A percentile compares a stretch with the other conserved stretches of the same genome.
phyloP scores from a whole-genome alignment of 2,113 vertebrate genomes.

The Coptodon rendalli region DNA sequence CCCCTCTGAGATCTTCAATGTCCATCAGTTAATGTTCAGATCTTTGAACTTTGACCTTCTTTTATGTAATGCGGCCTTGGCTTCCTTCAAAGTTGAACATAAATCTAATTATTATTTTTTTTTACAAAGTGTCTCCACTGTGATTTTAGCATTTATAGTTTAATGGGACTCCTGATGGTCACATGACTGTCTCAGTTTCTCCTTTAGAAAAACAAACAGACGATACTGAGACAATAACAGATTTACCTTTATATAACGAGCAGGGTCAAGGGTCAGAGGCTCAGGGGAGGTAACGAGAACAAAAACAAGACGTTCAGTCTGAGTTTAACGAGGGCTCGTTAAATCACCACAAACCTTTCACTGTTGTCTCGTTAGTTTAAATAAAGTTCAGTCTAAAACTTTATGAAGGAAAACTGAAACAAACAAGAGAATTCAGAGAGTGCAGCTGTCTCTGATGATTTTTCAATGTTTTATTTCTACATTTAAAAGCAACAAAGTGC shows the following conservation, averaged over 20 bases:
- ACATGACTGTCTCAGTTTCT: neutral
- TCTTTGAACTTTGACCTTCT: neutral
- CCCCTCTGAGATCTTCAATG: neutral
- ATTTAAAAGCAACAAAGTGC: neutral
- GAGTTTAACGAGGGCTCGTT: neutral
- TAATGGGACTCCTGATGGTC: neutral
- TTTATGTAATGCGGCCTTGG: neutral
- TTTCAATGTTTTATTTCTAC: neutral
- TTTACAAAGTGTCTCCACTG: neutral
- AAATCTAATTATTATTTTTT: rapidly evolving
- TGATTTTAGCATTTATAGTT: neutral
- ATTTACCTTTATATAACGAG: neutral
- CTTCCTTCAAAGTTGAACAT: neutral
- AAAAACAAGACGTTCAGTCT: neutral
- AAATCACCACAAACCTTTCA: neutral
- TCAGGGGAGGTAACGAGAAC: neutral
- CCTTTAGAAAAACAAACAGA: neutral
- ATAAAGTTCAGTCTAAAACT: neutral
- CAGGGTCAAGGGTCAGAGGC: neutral
- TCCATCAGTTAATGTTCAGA: neutral
- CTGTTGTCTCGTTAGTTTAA: neutral
- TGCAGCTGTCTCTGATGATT: neutral
- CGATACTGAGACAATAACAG: neutral
- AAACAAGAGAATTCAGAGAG: neutral
- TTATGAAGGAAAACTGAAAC: neutral